A percentile compares a stretch with the other conserved stretches of the same genome.
phyloP scores from a whole-genome alignment of 30 jellyfish, hydroid and myxozoan species.

The Clytia hemisphaerica region DNA sequence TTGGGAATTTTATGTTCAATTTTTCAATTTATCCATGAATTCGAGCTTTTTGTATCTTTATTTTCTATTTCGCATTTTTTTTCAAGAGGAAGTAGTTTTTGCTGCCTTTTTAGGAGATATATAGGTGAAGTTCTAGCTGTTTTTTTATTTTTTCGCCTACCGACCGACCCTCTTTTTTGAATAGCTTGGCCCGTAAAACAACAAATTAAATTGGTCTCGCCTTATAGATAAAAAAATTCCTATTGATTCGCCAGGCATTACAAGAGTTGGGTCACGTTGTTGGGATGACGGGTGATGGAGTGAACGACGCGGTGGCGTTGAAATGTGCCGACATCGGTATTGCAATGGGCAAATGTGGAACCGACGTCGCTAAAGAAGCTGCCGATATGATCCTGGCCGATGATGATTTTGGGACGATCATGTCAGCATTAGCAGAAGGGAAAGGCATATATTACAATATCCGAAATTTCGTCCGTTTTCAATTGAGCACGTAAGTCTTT shows the following conservation, averaged over 20 bases:
- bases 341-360: slow-evolving; percentile 96
- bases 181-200: no score
- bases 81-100: no score
- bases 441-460: slow-evolving; percentile 84
- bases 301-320: slow-evolving; percentile 89
- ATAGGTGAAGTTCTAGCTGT: no score
- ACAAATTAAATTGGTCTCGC: no score
- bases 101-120: no score
- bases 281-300: slow-evolving; percentile 99
- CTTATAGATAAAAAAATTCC: no score
- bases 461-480: slow-evolving; percentile 89
- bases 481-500: slow-evolving; percentile 86
- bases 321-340: slow-evolving; percentile 88
- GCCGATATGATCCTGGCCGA: slow-evolving; percentile 91
- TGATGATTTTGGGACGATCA: slow-evolving; percentile 78
- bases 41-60: no score
- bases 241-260: slow-evolving; percentile 50
- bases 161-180: no score
- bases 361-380: slow-evolving; percentile 98
- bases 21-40: no score
- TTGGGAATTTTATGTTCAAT: no score
- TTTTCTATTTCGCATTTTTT: no score
- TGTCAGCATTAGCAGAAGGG: slow-evolving; percentile 95
- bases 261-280: slow-evolving; percentile 84
- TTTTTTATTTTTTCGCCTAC: no score